A percentile compares a stretch with the other conserved stretches of the same genome.
Conservation (phyloP, 2,888 invertebrate genomes). For the Sarcophaga caerulescens region DNA sequence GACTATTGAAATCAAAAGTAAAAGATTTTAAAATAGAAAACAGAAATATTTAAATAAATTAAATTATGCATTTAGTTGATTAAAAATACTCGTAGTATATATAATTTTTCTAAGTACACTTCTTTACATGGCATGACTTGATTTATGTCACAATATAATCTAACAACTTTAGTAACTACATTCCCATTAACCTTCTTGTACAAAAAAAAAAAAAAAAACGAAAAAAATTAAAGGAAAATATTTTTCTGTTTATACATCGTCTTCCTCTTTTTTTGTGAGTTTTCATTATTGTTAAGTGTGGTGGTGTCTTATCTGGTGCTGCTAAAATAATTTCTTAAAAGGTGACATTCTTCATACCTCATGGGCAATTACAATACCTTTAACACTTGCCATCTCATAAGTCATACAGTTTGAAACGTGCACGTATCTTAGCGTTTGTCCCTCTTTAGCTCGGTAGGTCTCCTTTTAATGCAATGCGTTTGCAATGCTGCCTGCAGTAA, state of each 20-base stretch:
- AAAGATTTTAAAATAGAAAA: background rate
- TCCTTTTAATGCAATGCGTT: background rate
- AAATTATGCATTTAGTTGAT: conserved; percentile 3
- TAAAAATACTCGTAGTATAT: background rate
- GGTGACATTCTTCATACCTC: conserved; percentile 63
- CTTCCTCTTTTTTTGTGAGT: background rate
- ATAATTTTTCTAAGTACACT: background rate
- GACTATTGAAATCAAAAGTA: background rate
- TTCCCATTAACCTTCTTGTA: conserved; percentile 13
- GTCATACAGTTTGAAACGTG: conserved; percentile 54
- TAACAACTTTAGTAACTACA: conserved; percentile 4
- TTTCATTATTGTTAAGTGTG: conserved; percentile 6
- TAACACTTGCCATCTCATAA: conserved; percentile 65
- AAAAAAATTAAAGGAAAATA: background rate
- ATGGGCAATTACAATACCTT: conserved; percentile 66
- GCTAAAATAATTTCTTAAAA: conserved; percentile 59
- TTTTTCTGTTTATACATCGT: background rate
- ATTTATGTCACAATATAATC: background rate
- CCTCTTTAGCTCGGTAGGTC: background rate
- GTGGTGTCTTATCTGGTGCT: conserved; percentile 46
- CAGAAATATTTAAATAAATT: background rate
- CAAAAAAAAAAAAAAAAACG: background rate
- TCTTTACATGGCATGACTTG: background rate
- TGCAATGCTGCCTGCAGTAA: conserved; percentile 45
- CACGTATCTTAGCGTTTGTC: conserved; percentile 35